A percentile compares a stretch with the other conserved stretches of the same genome.
phyloP scores from a whole-genome alignment of 2,797 vertebrate genomes.

The Notolabrus celidotus region DNA sequence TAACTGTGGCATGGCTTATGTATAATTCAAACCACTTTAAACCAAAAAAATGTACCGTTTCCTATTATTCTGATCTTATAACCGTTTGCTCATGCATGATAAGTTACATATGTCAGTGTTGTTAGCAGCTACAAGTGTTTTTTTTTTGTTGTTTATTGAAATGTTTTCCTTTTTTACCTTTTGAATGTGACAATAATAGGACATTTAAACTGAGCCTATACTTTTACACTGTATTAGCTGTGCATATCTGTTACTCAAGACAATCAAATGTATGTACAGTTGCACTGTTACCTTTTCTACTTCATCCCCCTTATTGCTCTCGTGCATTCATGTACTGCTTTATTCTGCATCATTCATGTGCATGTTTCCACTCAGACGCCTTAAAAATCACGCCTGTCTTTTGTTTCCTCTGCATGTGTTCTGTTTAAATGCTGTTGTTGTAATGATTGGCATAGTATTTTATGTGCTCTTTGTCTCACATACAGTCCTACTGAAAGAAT shows the following conservation, averaged over 20 bases:
- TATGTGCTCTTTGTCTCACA: constrained; percentile 19
- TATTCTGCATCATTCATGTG: constrained; percentile 24
- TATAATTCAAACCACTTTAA: constrained; percentile 18
- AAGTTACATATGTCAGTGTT: constrained; percentile 56
- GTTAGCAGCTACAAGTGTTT: constrained; percentile 48
- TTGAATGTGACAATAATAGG: constrained; percentile 60
- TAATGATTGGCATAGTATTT: constrained; percentile 47
- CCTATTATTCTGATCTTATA: not conserved
- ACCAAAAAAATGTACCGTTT: constrained; percentile 40
- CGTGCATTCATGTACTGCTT: constrained; percentile 7
- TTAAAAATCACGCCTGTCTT: constrained; percentile 46
- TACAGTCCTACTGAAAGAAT: constrained; percentile 40
- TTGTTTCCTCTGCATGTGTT: constrained; percentile 20
- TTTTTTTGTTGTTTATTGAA: constrained; percentile 45
- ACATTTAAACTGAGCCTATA: constrained; percentile 46
- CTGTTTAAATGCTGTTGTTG: constrained; percentile 41
- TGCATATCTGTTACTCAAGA: constrained; percentile 49
- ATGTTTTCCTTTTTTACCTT: constrained; percentile 27
- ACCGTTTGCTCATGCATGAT: constrained; percentile 50
- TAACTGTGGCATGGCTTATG: constrained; percentile 30
- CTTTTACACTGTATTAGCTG: constrained; percentile 58
- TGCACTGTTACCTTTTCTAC: constrained; percentile 60
- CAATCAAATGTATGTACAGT: constrained; percentile 66
- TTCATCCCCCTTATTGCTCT: constrained; percentile 10
- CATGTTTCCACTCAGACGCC: constrained; percentile 69